These are phyloP conservation scores for Chlamydotis undulata DNA, from an alignment of 2,113 vertebrate species.

Conservation along the genomic window DNA sequence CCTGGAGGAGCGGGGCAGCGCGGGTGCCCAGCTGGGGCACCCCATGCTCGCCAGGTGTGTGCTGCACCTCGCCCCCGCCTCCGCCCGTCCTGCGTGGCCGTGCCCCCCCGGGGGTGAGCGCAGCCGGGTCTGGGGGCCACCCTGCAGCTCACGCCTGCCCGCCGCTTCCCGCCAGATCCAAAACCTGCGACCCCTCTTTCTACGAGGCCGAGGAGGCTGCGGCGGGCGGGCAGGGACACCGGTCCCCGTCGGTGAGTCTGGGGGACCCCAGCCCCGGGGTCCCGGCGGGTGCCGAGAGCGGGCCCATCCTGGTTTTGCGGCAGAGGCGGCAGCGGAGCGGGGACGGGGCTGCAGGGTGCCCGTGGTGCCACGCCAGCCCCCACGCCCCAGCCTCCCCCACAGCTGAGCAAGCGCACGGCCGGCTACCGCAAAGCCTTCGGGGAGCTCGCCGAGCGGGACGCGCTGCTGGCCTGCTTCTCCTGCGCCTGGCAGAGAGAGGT, in stretches of 20 bases:
- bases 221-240: background rate
- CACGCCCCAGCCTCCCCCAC: fast-evolving
- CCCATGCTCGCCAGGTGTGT: conserved; percentile 20
- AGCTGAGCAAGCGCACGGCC: conserved; percentile 72
- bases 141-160: background rate
- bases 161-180: background rate
- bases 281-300: fast-evolving
- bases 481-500: conserved; percentile 88
- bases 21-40: fast-evolving
- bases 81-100: too few species aligned
- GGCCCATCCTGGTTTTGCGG: fast-evolving
- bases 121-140: background rate
- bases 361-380: fast-evolving
- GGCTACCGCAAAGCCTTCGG: conserved; percentile 85
- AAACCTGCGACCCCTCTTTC: conserved; percentile 15
- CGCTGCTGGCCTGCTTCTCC: conserved; percentile 81
- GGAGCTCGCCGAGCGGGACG: conserved; percentile 74
- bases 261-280: background rate
- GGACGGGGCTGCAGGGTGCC: background rate
- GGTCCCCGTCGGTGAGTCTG: background rate
- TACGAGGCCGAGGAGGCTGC: background rate
- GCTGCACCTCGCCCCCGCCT: background rate
- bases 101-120: background rate
- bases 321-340: background rate
- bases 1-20: conserved; percentile 71